These are phyloP conservation scores for Fopius arisanus DNA, from an alignment of 1,140 invertebrate species.

Conservation along the genomic window DNA sequence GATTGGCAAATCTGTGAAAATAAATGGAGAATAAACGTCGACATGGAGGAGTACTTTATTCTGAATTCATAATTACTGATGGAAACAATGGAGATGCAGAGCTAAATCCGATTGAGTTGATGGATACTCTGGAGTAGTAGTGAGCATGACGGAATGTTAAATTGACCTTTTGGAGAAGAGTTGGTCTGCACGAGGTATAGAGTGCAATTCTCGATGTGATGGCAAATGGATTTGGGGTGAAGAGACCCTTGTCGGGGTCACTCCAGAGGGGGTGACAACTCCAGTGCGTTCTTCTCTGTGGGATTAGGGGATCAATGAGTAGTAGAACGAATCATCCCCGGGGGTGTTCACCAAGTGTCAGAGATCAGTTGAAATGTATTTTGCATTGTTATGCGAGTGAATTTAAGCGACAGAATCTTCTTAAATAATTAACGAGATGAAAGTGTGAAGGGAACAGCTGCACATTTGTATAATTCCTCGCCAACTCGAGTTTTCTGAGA, in stretches of 20 bases:
- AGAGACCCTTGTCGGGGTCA: neutral
- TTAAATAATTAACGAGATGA: conserved; percentile 32
- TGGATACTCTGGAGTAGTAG: neutral
- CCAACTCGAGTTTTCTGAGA: neutral
- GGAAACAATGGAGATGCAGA: neutral
- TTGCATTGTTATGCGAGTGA: neutral
- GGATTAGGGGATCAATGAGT: neutral
- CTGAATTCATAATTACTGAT: too few relatives aligned
- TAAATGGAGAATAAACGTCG: too few relatives aligned
- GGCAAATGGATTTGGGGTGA: neutral
- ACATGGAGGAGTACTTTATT: too few relatives aligned
- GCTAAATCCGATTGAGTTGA: neutral
- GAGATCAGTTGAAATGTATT: conserved; percentile 6
- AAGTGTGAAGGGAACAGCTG: conserved; percentile 27
- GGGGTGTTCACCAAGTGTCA: neutral
- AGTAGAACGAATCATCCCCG: neutral
- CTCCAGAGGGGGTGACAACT: neutral
- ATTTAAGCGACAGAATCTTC: neutral
- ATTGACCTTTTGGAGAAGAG: conserved; percentile 23
- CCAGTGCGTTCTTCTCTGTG: neutral
- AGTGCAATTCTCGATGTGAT: conserved; percentile 22
- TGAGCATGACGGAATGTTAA: conserved; percentile 18
- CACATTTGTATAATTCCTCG: conserved; percentile 32
- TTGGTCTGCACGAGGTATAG: conserved; percentile 9
- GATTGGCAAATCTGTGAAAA: too few relatives aligned